Evolutionary conservation across 2,113 vertebrate genomes (phyloP).

Genomic region (Gymnocephalus cernua): DNA sequence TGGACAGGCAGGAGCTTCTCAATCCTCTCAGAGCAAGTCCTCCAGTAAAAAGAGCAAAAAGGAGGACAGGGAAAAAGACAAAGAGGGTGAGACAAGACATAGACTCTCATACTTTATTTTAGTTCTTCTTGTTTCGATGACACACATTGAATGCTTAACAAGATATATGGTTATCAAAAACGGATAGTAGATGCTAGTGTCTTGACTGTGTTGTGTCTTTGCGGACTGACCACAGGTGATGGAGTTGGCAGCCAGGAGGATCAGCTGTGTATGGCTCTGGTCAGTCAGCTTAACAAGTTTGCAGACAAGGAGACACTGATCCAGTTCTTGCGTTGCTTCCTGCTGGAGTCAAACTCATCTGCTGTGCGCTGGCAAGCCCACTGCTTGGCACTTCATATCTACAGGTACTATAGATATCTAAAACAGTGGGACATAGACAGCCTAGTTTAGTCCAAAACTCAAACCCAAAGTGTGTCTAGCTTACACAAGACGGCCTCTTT

Average conservation of each 20-base stretch:
- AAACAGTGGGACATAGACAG: not conserved
- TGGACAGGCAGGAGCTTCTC: slow-evolving; percentile 85
- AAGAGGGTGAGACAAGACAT: slow-evolving; percentile 87
- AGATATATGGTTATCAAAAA: not conserved
- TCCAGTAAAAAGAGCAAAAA: slow-evolving; percentile 98
- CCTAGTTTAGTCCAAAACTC: not conserved
- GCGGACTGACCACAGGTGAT: slow-evolving; percentile 85
- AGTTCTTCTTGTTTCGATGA: not conserved
- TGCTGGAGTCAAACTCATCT: slow-evolving; percentile 97
- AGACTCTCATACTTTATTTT: not conserved
- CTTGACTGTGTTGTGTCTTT: slow-evolving; percentile 21
- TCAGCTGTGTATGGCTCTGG: slow-evolving; percentile 95
- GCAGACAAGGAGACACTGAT: slow-evolving; percentile 98
- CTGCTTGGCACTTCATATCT: slow-evolving; percentile 96
- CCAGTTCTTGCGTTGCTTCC: slow-evolving; percentile 97
- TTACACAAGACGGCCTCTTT: not conserved
- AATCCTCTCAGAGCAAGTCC: slow-evolving; percentile 93
- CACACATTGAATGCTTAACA: not conserved
- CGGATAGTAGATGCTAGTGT: not conserved
- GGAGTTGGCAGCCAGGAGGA: slow-evolving; percentile 94
- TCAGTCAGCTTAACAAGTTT: slow-evolving; percentile 98
- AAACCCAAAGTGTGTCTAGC: not conserved
- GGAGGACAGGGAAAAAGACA: slow-evolving; percentile 97
- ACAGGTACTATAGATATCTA: slow-evolving; percentile 86
- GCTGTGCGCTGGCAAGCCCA: slow-evolving; percentile 99